phyloP scores from a whole-genome alignment of 2,113 vertebrate species.

The Laticauda laticaudata region DNA sequence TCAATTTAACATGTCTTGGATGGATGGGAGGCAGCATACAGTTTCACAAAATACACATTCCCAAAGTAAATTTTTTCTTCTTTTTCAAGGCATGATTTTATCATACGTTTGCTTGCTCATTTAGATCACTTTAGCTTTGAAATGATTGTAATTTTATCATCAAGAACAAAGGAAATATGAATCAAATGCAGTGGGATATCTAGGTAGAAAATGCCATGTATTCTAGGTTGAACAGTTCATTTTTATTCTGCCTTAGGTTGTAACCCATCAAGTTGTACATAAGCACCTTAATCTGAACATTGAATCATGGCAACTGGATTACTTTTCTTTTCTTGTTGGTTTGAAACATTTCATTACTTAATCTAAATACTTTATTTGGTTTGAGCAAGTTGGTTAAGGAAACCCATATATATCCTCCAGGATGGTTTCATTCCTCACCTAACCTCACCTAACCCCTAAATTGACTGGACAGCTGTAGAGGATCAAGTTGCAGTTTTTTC shows the following conservation, averaged over 20 bases:
- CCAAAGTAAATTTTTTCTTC: neutral
- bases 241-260: neutral
- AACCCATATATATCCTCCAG: neutral
- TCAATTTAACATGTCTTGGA: neutral
- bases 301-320: neutral
- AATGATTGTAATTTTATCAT: neutral
- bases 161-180: neutral
- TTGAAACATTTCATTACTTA: neutral
- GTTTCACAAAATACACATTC: neutral
- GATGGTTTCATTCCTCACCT: neutral
- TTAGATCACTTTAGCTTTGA: neutral
- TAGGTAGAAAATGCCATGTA: neutral
- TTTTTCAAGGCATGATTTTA: neutral
- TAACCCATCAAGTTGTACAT: neutral
- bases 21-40: neutral
- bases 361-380: neutral
- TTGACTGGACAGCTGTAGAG: too few species aligned
- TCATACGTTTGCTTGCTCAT: neutral
- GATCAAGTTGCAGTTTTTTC: too few species aligned
- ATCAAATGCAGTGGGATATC: neutral
- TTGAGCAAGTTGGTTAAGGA: neutral
- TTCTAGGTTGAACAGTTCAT: neutral
- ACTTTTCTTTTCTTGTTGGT: neutral
- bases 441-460: neutral
- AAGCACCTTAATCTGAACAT: neutral